Percentiles rank a stretch among this genome's conserved stretches.
Evolutionary conservation across 2,888 invertebrate species (phyloP).

Genomic region (Rotaria sp.): DNA sequence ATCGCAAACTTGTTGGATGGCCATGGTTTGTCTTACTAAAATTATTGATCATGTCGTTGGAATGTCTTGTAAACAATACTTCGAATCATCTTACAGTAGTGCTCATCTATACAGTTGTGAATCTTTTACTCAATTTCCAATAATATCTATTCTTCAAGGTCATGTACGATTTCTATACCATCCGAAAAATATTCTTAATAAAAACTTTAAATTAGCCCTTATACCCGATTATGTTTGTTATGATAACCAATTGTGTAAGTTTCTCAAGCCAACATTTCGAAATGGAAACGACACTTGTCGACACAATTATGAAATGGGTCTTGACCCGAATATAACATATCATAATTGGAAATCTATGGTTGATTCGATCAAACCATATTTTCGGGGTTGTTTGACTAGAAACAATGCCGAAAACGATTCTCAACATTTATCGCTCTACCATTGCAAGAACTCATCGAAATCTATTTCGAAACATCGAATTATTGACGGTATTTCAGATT

Average conservation of each 20-base stretch:
- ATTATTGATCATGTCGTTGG: neutral
- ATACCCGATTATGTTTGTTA: neutral
- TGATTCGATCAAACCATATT: neutral
- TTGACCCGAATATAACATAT: neutral
- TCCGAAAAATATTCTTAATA: neutral
- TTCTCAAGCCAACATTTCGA: neutral
- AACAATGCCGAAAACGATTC: neutral
- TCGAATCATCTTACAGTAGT: neutral
- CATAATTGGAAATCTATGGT: neutral
- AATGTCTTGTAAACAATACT: neutral
- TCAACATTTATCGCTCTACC: neutral
- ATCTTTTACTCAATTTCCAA: neutral
- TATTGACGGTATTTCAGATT: neutral
- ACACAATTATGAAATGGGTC: neutral
- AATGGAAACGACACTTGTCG: neutral
- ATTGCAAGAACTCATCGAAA: neutral
- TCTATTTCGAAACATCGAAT: slow-evolving; percentile 9
- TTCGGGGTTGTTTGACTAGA: neutral
- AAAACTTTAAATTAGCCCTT: neutral
- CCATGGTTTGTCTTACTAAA: neutral
- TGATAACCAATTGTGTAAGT: neutral
- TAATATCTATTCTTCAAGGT: neutral
- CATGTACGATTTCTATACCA: neutral
- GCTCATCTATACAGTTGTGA: neutral
- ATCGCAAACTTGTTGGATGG: neutral